Base-by-base conservation (phyloP, 2,888 invertebrate genomes). In the Fragum sueziense region DNA sequence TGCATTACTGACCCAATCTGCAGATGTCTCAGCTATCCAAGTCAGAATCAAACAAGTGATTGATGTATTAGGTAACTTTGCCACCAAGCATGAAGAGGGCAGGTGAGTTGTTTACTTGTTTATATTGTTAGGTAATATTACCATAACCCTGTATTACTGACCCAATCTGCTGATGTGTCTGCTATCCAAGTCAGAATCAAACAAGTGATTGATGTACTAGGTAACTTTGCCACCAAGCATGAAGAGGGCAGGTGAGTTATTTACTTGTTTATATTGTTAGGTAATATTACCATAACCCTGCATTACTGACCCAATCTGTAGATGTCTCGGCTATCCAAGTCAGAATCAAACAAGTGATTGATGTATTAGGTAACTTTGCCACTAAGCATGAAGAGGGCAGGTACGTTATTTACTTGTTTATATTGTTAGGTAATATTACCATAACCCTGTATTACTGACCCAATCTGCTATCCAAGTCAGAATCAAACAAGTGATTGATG, bases 121-220 rank as follows among this genome's bases (percentile, higher is more conserved):
- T 9, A 47, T 9, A 14, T 3, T 4, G 4, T 47, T 4, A 14
- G 4, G 4, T 2, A 9, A 4, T 14, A 47, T 4, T 47, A 25
- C 94, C 95, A 86, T 87, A 87, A 62, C 87, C 83, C 25, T 14
- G 74, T 7, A 51, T 33, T 68, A 92, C 88, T 84, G 51, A 82
- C 79, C 22, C 83, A 88, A 51, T 87, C 92, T 4, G 91, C 93
- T 47, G 93, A 94, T 83, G 94, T 98, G 29, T 96, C 97, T 91
- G 96, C 97, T 86, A 95, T 98, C 0, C 96, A 97, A 92, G 97
- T 97, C 97, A 86, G 98, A 88, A 98, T 99, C 77, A 96, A 97
- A 88, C 98, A 99, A 93, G 95, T 95, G 20, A 90, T 96, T 11
- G 94, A 95, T 84, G 97, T 97, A 2, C 94, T 98, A 52, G 95